These are phyloP conservation scores for Ecliptopera silaceata DNA, from an alignment of 2,888 invertebrate species.

Conservation along the genomic window DNA sequence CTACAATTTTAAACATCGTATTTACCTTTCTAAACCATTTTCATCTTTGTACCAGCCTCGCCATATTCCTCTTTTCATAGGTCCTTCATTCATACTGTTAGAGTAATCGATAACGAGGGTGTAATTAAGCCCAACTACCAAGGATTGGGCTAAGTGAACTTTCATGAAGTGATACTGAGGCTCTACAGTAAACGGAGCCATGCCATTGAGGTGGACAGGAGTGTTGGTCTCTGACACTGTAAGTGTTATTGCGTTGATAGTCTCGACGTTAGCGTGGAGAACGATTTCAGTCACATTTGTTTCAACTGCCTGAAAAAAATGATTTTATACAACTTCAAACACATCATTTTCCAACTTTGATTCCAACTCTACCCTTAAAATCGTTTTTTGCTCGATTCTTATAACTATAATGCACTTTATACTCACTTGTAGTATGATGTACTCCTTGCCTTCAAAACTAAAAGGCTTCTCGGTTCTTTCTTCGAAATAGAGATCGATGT, in stretches of 20 bases:
- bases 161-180: constrained; percentile 72
- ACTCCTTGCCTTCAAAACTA: constrained; percentile 65
- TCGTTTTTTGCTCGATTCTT: too few species aligned
- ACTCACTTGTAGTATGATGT: constrained; percentile 63
- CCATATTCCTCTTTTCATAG: constrained; percentile 76
- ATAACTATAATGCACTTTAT: neutral
- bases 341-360: too few species aligned
- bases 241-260: constrained; percentile 49
- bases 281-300: constrained; percentile 64
- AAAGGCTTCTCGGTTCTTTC: constrained; percentile 62
- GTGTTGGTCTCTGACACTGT: constrained; percentile 32
- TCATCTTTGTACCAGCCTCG: constrained; percentile 68
- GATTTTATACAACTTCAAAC: too few species aligned
- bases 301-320: constrained; percentile 53
- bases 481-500: constrained; percentile 66
- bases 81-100: constrained; percentile 78
- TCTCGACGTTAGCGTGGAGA: constrained; percentile 76
- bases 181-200: constrained; percentile 43
- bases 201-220: constrained; percentile 37
- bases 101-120: constrained; percentile 71
- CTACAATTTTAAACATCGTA: neutral
- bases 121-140: constrained; percentile 59
- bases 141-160: constrained; percentile 54
- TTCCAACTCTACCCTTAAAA: too few species aligned
- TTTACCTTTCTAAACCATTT: constrained; percentile 60